These are phyloP conservation scores for Sitophilus oryzae DNA, from an alignment of 1,140 invertebrate species.

Conservation along the genomic window DNA sequence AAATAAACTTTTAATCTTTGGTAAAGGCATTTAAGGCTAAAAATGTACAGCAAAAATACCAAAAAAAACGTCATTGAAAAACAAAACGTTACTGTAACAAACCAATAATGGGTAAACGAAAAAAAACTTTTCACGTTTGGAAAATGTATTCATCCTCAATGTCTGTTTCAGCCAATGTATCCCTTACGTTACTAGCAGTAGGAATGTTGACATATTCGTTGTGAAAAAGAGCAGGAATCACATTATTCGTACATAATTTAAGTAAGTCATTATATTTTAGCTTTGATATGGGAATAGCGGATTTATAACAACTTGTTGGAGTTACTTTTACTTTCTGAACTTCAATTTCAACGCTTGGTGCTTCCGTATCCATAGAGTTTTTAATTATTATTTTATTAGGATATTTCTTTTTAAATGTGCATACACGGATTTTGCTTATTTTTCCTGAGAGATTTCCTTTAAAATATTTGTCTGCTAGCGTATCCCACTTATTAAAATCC, in stretches of 20 bases:
- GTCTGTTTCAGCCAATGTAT: slow-evolving; percentile 3
- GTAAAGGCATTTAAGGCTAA: background rate
- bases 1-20: background rate
- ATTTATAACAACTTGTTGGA: too few species aligned
- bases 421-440: slow-evolving; percentile 2
- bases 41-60: background rate
- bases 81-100: too few species aligned
- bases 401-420: slow-evolving; percentile 1
- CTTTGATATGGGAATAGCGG: too few species aligned
- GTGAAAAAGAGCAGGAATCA: background rate
- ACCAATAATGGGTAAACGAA: background rate
- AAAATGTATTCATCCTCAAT: background rate
- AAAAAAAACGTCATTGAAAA: too few species aligned
- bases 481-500: slow-evolving; percentile 4
- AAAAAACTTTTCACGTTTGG: background rate
- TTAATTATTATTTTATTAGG: slow-evolving; percentile 1
- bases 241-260: too few species aligned
- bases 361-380: slow-evolving; percentile 1
- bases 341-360: too few species aligned
- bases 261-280: too few species aligned
- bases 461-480: background rate
- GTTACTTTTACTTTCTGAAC: too few species aligned
- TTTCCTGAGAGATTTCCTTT: background rate
- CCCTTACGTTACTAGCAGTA: slow-evolving; percentile 1
- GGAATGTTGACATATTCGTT: slow-evolving; percentile 4